Conservation (phyloP, 2,113 vertebrate species). For the Malurus elegans region DNA sequence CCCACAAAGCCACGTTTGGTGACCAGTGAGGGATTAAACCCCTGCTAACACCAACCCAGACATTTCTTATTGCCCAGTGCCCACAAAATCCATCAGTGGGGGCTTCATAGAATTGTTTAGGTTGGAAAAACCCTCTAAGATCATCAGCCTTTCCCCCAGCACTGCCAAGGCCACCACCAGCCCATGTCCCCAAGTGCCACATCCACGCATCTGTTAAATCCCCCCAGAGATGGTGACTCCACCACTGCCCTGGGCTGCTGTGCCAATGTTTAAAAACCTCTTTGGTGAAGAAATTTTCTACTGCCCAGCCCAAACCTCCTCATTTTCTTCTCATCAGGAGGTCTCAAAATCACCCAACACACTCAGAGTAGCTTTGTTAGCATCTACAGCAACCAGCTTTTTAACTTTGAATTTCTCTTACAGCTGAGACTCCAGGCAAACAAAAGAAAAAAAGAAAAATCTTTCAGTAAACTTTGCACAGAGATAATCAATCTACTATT, state of each 20-base stretch:
- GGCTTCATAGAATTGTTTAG: neutral
- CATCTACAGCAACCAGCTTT: neutral
- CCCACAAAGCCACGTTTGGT: neutral
- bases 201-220: neutral
- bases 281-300: neutral
- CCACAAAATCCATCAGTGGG: neutral
- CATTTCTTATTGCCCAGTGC: neutral
- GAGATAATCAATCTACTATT: neutral
- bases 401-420: neutral
- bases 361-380: neutral
- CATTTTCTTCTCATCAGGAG: neutral
- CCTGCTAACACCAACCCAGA: neutral
- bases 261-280: neutral
- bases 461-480: constrained; percentile 15
- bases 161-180: neutral
- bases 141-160: neutral
- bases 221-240: neutral
- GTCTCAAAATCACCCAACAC: neutral
- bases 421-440: neutral
- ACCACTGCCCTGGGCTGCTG: neutral
- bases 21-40: neutral
- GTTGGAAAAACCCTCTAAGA: neutral
- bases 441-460: neutral
- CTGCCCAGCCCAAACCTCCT: neutral
- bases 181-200: neutral